Percentiles rank a stretch among this genome's conserved stretches.
phyloP scores from a whole-genome alignment of 2,113 vertebrate species.

The Rafetus swinhoei region DNA sequence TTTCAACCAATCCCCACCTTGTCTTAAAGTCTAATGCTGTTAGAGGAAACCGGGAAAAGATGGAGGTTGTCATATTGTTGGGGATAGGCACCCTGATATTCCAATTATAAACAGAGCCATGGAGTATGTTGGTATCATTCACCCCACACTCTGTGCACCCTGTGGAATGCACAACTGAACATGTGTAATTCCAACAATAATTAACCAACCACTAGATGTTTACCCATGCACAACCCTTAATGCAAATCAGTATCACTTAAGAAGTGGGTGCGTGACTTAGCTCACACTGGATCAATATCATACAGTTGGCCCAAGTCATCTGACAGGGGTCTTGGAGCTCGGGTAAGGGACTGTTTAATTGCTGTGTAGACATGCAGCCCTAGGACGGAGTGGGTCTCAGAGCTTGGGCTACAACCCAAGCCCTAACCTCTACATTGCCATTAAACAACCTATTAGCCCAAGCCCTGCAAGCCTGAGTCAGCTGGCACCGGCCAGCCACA shows the following conservation, averaged over 20 bases:
- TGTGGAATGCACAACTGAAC: neutral
- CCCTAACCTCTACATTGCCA: too few species aligned
- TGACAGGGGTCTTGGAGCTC: neutral
- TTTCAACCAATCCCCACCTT: neutral
- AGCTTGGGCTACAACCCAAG: neutral
- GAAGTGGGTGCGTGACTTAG: neutral
- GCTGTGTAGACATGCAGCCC: neutral
- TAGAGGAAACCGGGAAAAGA: neutral
- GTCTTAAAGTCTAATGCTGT: neutral
- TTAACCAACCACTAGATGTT: neutral
- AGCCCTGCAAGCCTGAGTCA: neutral
- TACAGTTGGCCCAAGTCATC: neutral
- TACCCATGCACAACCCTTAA: neutral
- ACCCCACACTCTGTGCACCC: neutral
- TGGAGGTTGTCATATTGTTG: neutral
- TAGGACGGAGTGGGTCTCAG: neutral
- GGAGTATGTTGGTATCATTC: accelerated
- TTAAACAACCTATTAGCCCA: neutral
- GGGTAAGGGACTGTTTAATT: neutral
- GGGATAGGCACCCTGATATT: neutral
- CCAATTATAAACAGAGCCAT: neutral
- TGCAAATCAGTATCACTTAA: neutral
- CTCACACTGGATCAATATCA: neutral
- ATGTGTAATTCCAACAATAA: neutral
- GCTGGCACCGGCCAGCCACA: neutral